Evolutionary conservation across 2,888 invertebrate genomes (phyloP), one percentile per base, ranked within the genome.

Genomic region (Phengaris alcon): DNA sequence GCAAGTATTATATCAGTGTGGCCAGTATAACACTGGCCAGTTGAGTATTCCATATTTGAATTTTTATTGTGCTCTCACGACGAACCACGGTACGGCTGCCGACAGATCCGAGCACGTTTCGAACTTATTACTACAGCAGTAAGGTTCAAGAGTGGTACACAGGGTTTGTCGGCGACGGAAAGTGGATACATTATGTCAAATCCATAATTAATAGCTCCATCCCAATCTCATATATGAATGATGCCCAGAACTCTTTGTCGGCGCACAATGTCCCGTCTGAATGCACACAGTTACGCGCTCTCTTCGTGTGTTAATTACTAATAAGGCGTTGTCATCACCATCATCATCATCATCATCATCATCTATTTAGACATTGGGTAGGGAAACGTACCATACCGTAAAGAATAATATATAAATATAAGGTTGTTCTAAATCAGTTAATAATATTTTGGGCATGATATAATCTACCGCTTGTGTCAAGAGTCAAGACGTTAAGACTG

Each of bases 151-250:
- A 12, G 2, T 13, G 35, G 0, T 9, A 22, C 22, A 64, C 35
- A 3, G 35, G 6, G 35, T 64, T 64, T 64, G 35, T 64, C 35
- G 10, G 35, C 35, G 9, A 64, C 4, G 10, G 59, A 22, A 35
- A 12, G 35, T 35, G 76, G 81, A 83, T 90, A 90, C 91, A 90
- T 88, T 91, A 87, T 91, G 93, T 90, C 93, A 89, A 86, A 90
- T 90, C 88, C 88, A 91, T 93, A 93, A 93, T 93, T 93, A 93
- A 93, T 93, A 92, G 90, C 93, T 89, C 88, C 87, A 87, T 88
- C 87, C 87, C 90, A 90, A 92, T 93, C 90, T 88, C 85, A 89
- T 90, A 93, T 93, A 93, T 91, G 69, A 90, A 93, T 93, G 91
- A 91, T 88, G 80, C 91, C 92, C 93, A 91, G 91, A 93, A 92